A percentile compares a stretch with the other conserved stretches of the same genome.
Conservation (phyloP, 2,113 vertebrate genomes). For the Bombycilla garrulus region DNA sequence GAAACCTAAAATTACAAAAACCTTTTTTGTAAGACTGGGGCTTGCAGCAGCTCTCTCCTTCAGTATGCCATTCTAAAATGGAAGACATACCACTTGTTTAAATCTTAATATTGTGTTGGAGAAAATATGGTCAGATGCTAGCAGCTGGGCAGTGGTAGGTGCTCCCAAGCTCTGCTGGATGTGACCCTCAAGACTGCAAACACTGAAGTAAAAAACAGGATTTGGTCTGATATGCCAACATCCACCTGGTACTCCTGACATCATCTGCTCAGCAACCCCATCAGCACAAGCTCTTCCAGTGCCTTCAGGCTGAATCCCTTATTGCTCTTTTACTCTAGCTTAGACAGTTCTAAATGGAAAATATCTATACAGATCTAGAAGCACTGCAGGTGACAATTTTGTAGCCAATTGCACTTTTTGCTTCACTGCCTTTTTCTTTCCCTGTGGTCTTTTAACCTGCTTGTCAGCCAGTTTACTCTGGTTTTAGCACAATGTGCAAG, state of each 20-base stretch:
- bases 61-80: background rate
- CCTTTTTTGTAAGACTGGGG: background rate
- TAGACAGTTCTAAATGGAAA: background rate
- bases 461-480: background rate
- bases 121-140: background rate
- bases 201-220: background rate
- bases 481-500: background rate
- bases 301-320: background rate
- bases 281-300: background rate
- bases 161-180: background rate
- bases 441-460: background rate
- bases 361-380: background rate
- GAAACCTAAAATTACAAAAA: background rate
- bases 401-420: background rate
- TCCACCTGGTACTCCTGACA: background rate
- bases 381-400: background rate
- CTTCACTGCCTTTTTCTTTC: background rate
- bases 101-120: background rate
- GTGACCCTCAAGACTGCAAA: background rate
- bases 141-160: background rate
- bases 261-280: background rate
- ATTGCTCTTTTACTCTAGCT: background rate
- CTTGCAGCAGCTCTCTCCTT: background rate
- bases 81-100: background rate
- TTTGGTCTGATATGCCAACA: background rate